Conservation (phyloP, 2,888 invertebrate species). For the Drosophila kanekoi region DNA sequence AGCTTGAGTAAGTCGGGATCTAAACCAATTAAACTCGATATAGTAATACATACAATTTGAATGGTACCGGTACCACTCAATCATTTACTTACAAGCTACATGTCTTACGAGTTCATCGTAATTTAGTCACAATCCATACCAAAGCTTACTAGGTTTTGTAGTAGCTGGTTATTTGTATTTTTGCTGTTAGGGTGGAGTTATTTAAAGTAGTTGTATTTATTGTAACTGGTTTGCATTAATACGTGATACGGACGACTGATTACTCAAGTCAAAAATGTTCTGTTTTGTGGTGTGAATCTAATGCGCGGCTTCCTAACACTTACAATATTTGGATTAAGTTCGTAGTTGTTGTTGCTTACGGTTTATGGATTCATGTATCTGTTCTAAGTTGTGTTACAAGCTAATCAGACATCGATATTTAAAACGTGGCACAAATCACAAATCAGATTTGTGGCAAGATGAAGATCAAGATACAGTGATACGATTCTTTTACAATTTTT, state of each 20-base stretch:
- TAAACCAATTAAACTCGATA: conserved; percentile 48
- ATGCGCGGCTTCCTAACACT: conserved; percentile 51
- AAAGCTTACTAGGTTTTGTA: conserved; percentile 12
- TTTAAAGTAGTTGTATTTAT: conserved; percentile 60
- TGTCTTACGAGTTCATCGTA: conserved; percentile 45
- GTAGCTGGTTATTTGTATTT: conserved; percentile 26
- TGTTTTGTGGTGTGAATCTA: conserved; percentile 40
- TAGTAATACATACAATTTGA: conserved; percentile 39
- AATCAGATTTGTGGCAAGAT: conserved; percentile 79
- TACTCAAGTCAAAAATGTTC: conserved; percentile 34
- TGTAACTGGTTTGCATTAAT: conserved; percentile 71
- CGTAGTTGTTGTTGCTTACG: conserved; percentile 51
- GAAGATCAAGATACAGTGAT: conserved; percentile 79
- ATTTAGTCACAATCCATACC: conserved; percentile 46
- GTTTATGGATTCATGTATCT: conserved; percentile 49
- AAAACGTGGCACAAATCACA: conserved; percentile 81
- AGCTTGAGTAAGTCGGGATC: conserved; percentile 8
- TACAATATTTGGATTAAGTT: conserved; percentile 71
- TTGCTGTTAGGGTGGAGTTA: conserved; percentile 34
- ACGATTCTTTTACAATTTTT: conserved; percentile 62
- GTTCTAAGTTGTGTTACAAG: conserved; percentile 56
- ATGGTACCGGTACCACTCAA: conserved; percentile 36
- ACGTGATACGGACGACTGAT: conserved; percentile 50
- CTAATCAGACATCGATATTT: conserved; percentile 82
- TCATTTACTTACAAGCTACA: conserved; percentile 61